Percentiles rank a stretch among this genome's conserved stretches.
Conservation (phyloP, 2,888 invertebrate genomes). For the Metacarcinus magister region DNA sequence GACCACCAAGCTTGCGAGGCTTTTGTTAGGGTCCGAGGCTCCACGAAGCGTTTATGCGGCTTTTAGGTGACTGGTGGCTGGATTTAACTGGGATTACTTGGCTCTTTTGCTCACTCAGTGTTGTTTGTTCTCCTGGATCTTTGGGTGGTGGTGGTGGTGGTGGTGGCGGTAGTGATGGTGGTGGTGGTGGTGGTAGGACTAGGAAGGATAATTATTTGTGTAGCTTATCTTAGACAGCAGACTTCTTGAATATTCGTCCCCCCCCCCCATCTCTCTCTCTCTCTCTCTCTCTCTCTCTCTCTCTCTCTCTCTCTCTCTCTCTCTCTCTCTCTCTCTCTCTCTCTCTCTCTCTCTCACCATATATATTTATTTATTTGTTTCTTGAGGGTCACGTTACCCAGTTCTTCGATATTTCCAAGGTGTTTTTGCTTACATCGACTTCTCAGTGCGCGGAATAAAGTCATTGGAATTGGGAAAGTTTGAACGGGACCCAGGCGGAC, state of each 20-base stretch:
- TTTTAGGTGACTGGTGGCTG: background rate
- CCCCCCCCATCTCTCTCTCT: background rate
- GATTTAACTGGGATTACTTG: background rate
- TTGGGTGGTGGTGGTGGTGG: background rate
- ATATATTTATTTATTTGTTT: too few relatives aligned
- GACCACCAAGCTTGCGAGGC: background rate
- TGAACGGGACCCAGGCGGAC: background rate
- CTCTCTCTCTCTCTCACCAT: too few relatives aligned
- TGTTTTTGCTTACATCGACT: background rate
- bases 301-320: constrained; percentile 10
- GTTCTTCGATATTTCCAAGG: background rate
- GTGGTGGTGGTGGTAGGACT: background rate
- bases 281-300: background rate
- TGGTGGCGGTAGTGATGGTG: background rate
- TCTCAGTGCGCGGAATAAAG: background rate
- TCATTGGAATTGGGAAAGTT: background rate
- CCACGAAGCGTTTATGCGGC: background rate
- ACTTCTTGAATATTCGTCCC: background rate
- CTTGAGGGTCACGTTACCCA: too few relatives aligned
- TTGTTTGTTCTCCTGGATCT: background rate
- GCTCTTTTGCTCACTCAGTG: background rate
- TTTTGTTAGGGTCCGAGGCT: background rate
- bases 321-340: background rate
- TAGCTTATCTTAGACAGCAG: too few relatives aligned
- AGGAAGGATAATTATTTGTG: background rate